phyloP scores from a whole-genome alignment of 2,888 invertebrate genomes.

The Hypercompe scribonia region DNA sequence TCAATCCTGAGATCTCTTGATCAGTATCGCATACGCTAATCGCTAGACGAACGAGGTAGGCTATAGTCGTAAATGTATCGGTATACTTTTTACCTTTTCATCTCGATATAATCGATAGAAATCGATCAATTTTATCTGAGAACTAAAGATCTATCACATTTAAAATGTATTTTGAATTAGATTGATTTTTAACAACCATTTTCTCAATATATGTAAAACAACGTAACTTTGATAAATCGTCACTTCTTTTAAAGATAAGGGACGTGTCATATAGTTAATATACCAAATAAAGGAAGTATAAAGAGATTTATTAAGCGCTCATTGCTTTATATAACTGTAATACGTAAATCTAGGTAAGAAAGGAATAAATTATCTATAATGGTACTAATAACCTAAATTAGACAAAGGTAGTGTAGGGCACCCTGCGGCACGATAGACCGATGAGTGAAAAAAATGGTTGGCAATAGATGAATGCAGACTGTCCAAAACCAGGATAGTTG shows the following conservation, averaged over 20 bases:
- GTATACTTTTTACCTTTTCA: background rate
- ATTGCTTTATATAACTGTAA: background rate
- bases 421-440: too few relatives aligned
- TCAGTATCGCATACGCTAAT: too few relatives aligned
- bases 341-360: background rate
- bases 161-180: background rate
- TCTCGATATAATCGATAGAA: background rate
- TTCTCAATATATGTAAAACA: background rate
- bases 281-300: background rate
- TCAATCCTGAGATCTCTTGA: too few relatives aligned
- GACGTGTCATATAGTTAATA: background rate
- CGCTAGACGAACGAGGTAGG: too few relatives aligned
- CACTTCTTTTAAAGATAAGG: background rate
- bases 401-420: too few relatives aligned
- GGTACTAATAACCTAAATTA: too few relatives aligned
- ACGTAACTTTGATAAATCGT: background rate
- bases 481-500: too few relatives aligned
- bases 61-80: background rate
- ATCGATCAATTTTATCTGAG: background rate
- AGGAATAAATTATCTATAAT: background rate
- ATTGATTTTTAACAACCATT: background rate
- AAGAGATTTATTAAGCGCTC: background rate
- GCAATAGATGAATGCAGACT: too few relatives aligned
- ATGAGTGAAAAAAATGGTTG: too few relatives aligned
- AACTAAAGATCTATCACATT: background rate